Evolutionary conservation across 2,113 vertebrate genomes (phyloP), one percentile per base, ranked within the genome.

Genomic region (Maccullochella peelii): DNA sequence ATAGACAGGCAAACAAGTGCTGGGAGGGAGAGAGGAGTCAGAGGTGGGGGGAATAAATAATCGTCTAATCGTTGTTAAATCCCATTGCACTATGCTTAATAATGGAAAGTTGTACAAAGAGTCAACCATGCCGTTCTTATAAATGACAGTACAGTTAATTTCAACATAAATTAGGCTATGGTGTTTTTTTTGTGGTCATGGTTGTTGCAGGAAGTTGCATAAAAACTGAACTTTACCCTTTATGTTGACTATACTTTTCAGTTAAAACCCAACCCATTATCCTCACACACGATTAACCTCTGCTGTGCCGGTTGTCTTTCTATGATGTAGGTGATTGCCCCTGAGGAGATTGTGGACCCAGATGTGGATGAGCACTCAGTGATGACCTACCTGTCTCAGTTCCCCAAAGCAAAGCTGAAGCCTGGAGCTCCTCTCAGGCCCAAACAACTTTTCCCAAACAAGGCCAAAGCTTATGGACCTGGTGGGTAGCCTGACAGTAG

Each of bases 371-470:
- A 98, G 80, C 97, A 98, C 86, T 98, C 97, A 0, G 97, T 98
- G 77, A 98, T 98, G 97, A 98, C 97, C 42, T 98, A 98, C 94
- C 94, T 98, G 88, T 98, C 97, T 69, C 97, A 98, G 95, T 98
- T 98, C 93, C 97, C 97, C 61, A 98, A 98, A 80, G 96, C 97
- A 59, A 98, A 98, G 80, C 96, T 98, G 72, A 98, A 98, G 86
- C 97, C 97, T 0, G 97, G 97, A 0, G 97, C 97, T 69, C 95
- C 97, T 62, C 86, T 97, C 36, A 96, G 83, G 68, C 87, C 96
- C 68, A 98, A 96, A 87, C 96, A 97, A 80, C 93, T 98, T 76
- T 94, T 97, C 88, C 97, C 97, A 74, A 94, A 96, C 91, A 98
- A 97, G 67, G 97, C 94, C 82, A 96, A 96, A 27, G 97, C 97